Percentiles rank a stretch among this genome's conserved stretches.
Conservation (phyloP, 2,888 invertebrate genomes). For the Drosophila limbata region DNA sequence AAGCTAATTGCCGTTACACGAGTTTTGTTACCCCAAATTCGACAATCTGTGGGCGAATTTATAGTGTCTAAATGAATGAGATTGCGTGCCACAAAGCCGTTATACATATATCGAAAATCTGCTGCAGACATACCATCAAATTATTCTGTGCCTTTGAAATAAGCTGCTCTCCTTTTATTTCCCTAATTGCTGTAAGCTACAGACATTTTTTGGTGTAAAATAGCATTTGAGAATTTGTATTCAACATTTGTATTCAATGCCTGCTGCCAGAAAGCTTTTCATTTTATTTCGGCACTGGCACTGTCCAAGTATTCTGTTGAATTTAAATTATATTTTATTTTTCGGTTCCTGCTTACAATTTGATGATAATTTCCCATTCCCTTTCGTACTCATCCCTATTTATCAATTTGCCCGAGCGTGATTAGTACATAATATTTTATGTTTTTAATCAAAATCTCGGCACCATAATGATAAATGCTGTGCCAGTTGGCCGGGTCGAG, state of each 20-base stretch:
- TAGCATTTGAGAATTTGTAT: slow-evolving; percentile 41
- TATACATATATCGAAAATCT: slow-evolving; percentile 28
- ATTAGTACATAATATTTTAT: slow-evolving; percentile 68
- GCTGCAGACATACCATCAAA: slow-evolving; percentile 18
- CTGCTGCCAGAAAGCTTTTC: slow-evolving; percentile 8
- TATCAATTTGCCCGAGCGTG: slow-evolving; percentile 39
- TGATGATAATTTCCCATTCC: slow-evolving; percentile 4
- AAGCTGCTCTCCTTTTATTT: slow-evolving; percentile 30
- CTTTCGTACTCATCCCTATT: slow-evolving; percentile 9
- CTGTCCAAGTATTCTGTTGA: slow-evolving; percentile 25
- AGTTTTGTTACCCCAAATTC: slow-evolving; percentile 21
- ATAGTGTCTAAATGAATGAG: slow-evolving; percentile 48
- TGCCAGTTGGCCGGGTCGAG: slow-evolving; percentile 23
- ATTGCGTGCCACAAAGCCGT: slow-evolving; percentile 57
- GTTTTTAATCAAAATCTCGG: slow-evolving; percentile 74
- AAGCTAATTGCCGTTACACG: slow-evolving; percentile 62
- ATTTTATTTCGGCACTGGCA: not conserved
- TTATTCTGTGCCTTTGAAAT: slow-evolving; percentile 24
- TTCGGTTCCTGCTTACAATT: slow-evolving; percentile 2
- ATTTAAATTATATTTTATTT: slow-evolving; percentile 1
- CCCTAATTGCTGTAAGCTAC: slow-evolving; percentile 41
- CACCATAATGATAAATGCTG: slow-evolving; percentile 71
- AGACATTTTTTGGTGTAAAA: slow-evolving; percentile 11
- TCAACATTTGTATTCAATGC: slow-evolving; percentile 18
- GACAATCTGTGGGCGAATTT: not conserved